Percentiles rank a stretch among this genome's conserved stretches.
Conservation (phyloP, 1,140 invertebrate species). For the Cardiocondyla obscurior region DNA sequence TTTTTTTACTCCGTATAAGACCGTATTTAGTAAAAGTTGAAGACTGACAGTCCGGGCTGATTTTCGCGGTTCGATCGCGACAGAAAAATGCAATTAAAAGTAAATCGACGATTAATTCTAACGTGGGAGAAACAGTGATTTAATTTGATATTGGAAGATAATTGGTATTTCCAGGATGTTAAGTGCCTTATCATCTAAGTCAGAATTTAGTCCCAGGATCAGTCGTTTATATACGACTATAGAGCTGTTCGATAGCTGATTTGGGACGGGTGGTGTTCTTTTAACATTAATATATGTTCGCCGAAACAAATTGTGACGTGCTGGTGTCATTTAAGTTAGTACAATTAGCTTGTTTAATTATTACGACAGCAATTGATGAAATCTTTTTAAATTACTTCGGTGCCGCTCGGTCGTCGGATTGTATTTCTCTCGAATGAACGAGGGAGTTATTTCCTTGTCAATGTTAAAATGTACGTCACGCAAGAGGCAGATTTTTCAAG, state of each 20-base stretch:
- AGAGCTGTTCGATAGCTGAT: neutral
- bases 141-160: neutral
- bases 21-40: conserved; percentile 9
- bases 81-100: neutral
- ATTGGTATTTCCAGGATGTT: neutral
- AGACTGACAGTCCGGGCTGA: neutral
- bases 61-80: neutral
- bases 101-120: neutral
- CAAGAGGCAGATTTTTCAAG: conserved; percentile 8
- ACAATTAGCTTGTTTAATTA: neutral
- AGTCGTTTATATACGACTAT: neutral
- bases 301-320: neutral
- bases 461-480: neutral
- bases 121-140: neutral
- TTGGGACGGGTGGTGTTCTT: neutral
- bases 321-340: neutral
- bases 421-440: neutral
- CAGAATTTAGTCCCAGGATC: neutral
- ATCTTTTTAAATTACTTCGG: neutral
- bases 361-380: neutral
- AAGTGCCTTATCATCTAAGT: neutral
- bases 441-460: neutral
- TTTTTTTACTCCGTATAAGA: neutral
- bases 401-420: neutral
- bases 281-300: neutral